Conservation (phyloP, 2,113 vertebrate genomes). For the Sula dactylatra region DNA sequence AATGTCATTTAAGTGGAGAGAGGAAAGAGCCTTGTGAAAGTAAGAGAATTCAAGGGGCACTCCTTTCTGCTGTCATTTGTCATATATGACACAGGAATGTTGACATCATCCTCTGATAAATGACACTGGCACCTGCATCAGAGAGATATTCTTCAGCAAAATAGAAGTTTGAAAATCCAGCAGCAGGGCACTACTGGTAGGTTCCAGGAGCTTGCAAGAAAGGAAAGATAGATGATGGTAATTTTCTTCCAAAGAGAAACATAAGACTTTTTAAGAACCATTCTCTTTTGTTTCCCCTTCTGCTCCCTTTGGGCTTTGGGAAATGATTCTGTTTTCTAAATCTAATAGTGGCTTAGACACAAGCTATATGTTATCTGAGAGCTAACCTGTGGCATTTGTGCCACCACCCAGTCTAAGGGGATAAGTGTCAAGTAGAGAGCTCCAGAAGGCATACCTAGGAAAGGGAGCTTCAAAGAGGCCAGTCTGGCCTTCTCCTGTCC, state of each 20-base stretch:
- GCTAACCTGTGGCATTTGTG: conserved; percentile 9
- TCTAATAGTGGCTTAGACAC: conserved; percentile 46
- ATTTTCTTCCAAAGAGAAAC: conserved; percentile 64
- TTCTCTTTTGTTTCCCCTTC: conserved; percentile 45
- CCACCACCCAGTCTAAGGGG: neutral
- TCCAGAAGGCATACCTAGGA: neutral
- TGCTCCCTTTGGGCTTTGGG: conserved; percentile 57
- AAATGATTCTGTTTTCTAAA: conserved; percentile 65
- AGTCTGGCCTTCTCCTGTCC: neutral
- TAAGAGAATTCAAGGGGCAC: conserved; percentile 28
- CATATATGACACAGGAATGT: conserved; percentile 68
- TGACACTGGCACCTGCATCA: conserved; percentile 66
- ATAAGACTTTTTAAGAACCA: conserved; percentile 60
- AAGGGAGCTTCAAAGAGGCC: neutral
- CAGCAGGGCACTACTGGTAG: conserved; percentile 54
- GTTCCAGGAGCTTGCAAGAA: conserved; percentile 55
- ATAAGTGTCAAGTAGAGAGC: neutral
- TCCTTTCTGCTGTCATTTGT: conserved; percentile 63
- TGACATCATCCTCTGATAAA: conserved; percentile 67
- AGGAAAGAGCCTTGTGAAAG: conserved; percentile 38
- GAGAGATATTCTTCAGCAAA: conserved; percentile 59
- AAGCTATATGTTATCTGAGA: conserved; percentile 52
- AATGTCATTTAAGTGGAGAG: conserved; percentile 32
- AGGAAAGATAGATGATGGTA: conserved; percentile 64
- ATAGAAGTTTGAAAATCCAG: conserved; percentile 48